These are phyloP conservation scores for Cryptoprocta ferox DNA, from an alignment of 2,797 vertebrate genomes.

Conservation along the genomic window DNA sequence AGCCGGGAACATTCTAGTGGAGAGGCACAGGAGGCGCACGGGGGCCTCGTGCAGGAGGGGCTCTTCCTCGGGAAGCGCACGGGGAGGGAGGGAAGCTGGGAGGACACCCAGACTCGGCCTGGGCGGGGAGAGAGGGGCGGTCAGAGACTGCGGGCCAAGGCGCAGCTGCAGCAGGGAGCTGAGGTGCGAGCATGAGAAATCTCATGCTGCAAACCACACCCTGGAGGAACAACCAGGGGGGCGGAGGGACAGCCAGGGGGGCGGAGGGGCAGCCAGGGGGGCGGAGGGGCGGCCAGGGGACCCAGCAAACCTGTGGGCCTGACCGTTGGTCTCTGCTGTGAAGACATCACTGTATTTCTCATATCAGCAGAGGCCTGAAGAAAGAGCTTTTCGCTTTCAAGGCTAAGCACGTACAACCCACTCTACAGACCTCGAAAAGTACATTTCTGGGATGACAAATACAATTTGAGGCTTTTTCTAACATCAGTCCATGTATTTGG, in stretches of 20 bases:
- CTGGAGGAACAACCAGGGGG: too few species aligned
- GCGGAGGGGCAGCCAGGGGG: rapidly evolving
- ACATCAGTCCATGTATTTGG: rapidly evolving
- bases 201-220: too few species aligned
- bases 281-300: rapidly evolving
- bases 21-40: rapidly evolving
- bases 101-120: too few species aligned
- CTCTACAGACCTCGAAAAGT: neutral
- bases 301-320: rapidly evolving
- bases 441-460: rapidly evolving
- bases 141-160: too few species aligned
- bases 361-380: neutral
- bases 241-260: neutral
- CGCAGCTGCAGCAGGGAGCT: too few species aligned
- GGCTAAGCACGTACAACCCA: neutral
- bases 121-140: too few species aligned
- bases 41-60: neutral
- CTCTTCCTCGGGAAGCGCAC: rapidly evolving
- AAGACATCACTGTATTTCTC: rapidly evolving
- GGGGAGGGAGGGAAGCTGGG: rapidly evolving
- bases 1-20: rapidly evolving
- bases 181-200: too few species aligned
- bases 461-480: neutral
- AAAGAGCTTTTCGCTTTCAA: neutral
- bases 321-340: neutral